These are phyloP conservation scores for Cassiopea andromeda DNA, from an alignment of 30 jellyfish, hydroid and myxozoan species.

Conservation along the genomic window DNA sequence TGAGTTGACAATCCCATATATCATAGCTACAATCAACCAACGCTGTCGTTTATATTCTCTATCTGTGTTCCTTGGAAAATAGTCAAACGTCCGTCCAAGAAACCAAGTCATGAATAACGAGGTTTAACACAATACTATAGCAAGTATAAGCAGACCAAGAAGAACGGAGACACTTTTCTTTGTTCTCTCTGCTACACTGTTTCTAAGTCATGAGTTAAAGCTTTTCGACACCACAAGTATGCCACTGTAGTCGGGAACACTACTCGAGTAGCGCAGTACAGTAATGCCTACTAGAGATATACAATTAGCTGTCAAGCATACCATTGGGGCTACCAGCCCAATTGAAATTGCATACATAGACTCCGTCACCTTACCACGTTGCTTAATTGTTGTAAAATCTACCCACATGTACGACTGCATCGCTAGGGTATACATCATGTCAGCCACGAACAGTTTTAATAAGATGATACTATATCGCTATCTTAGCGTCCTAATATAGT, in stretches of 20 bases:
- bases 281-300: slow-evolving; percentile 5
- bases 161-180: slow-evolving; percentile 14
- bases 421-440: neutral
- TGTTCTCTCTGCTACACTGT: slow-evolving; percentile 10
- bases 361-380: slow-evolving; percentile 1
- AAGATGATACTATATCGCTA: neutral
- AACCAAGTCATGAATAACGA: slow-evolving; percentile 25
- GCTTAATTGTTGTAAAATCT: neutral
- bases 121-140: neutral
- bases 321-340: slow-evolving; percentile 6
- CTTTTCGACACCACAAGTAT: neutral
- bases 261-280: neutral
- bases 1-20: neutral
- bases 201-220: neutral
- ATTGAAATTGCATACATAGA: slow-evolving; percentile 6
- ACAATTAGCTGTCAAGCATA: slow-evolving; percentile 3
- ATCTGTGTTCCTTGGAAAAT: neutral
- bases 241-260: neutral
- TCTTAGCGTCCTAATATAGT: too few relatives aligned
- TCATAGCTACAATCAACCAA: slow-evolving; percentile 5
- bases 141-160: slow-evolving; percentile 16
- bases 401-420: neutral
- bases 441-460: slow-evolving; percentile 18
- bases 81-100: neutral
- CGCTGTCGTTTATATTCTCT: slow-evolving; percentile 4